Evolutionary conservation across 1,140 invertebrate genomes (phyloP).

Genomic region (Coenobita brevimanus): DNA sequence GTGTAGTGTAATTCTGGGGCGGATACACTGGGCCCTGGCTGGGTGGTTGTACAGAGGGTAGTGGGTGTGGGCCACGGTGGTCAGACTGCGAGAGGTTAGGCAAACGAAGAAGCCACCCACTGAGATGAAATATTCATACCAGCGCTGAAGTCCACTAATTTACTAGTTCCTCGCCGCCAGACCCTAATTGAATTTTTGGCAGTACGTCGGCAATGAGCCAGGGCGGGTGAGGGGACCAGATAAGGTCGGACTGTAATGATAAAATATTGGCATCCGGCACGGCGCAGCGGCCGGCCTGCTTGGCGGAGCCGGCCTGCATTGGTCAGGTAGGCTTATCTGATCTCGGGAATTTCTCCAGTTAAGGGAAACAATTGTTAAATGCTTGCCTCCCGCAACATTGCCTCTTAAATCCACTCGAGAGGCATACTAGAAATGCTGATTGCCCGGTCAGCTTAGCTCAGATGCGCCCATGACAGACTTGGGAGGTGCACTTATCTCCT

Average conservation of each 20-base stretch:
- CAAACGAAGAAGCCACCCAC: neutral
- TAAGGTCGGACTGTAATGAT: conserved; percentile 35
- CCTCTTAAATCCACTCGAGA: no score
- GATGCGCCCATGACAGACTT: no score
- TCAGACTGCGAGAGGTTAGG: neutral
- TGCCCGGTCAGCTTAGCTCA: no score
- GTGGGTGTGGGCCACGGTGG: neutral
- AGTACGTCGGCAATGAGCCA: conserved; percentile 13
- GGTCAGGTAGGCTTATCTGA: no score
- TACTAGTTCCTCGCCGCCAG: conserved; percentile 7
- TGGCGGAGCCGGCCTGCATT: neutral
- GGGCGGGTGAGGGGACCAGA: neutral
- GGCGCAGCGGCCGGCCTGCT: neutral
- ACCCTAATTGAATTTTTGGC: conserved; percentile 49
- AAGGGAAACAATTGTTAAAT: no score
- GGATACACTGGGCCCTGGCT: no score
- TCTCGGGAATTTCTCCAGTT: neutral
- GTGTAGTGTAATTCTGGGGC: no score
- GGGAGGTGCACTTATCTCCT: no score
- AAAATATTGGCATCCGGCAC: conserved; percentile 35
- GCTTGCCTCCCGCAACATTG: no score
- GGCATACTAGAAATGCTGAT: no score
- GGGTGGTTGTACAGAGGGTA: neutral
- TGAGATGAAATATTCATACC: conserved; percentile 49
- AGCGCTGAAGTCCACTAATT: conserved; percentile 33